Conservation (phyloP, 2,113 vertebrate species). For the Monopterus albus region DNA sequence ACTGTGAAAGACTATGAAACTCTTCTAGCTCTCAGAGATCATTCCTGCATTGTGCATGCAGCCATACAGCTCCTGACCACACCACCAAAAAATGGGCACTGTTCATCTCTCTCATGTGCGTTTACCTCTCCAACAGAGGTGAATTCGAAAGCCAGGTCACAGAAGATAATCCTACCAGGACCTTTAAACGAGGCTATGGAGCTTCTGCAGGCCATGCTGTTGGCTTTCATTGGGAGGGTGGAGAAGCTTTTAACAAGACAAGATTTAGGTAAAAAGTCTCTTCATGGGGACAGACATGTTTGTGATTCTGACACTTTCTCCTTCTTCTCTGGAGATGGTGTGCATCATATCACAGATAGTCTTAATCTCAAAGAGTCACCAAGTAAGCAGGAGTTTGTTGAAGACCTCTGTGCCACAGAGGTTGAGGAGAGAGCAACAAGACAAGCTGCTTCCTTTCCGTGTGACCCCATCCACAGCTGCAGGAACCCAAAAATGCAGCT, state of each 20-base stretch:
- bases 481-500: slow-evolving; percentile 82
- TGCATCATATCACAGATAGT: slow-evolving; percentile 65
- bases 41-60: slow-evolving; percentile 87
- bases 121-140: slow-evolving; percentile 55
- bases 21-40: slow-evolving; percentile 87
- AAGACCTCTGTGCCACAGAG: slow-evolving; percentile 73
- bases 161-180: slow-evolving; percentile 71
- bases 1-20: slow-evolving; percentile 83
- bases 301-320: slow-evolving; percentile 79
- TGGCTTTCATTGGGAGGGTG: slow-evolving; percentile 86
- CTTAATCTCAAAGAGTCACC: slow-evolving; percentile 50
- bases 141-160: slow-evolving; percentile 75
- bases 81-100: slow-evolving; percentile 72
- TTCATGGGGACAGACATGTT: slow-evolving; percentile 40
- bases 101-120: slow-evolving; percentile 6
- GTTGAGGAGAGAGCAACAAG: slow-evolving; percentile 67
- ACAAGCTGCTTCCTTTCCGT: slow-evolving; percentile 13
- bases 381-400: slow-evolving; percentile 28
- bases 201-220: slow-evolving; percentile 88
- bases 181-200: slow-evolving; percentile 87
- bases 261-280: slow-evolving; percentile 80
- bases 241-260: slow-evolving; percentile 85
- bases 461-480: slow-evolving; percentile 34
- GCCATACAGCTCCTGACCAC: slow-evolving; percentile 88
- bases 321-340: slow-evolving; percentile 54